phyloP scores from a whole-genome alignment of 2,113 vertebrate species.

The Epinephelus fuscoguttatus region DNA sequence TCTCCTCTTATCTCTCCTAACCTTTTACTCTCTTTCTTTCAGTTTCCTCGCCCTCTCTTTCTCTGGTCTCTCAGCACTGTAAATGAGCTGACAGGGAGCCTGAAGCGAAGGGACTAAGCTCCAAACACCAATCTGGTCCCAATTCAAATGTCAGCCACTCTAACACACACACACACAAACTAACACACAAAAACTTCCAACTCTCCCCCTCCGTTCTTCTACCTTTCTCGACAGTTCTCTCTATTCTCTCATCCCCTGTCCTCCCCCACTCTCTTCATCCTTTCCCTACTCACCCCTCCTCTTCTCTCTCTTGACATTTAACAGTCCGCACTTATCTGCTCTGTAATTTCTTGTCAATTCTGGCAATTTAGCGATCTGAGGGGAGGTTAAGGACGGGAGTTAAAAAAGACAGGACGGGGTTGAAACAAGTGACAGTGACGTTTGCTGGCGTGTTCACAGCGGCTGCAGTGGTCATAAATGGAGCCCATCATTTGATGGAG shows the following conservation, averaged over 20 bases:
- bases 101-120: conserved; percentile 33
- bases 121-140: conserved; percentile 46
- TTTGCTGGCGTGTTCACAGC: conserved; percentile 34
- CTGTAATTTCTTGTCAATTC: conserved; percentile 65
- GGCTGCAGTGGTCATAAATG: background rate
- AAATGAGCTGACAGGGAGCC: conserved; percentile 42
- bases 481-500: conserved; percentile 9
- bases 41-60: conserved; percentile 2
- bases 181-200: conserved; percentile 15
- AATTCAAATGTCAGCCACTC: conserved; percentile 49
- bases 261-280: too few species aligned
- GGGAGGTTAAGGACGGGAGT: conserved; percentile 47
- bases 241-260: too few species aligned
- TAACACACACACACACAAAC: conserved; percentile 5
- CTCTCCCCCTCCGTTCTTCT: background rate
- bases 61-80: conserved; percentile 19
- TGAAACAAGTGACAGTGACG: conserved; percentile 30
- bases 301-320: conserved; percentile 64
- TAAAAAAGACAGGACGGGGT: conserved; percentile 13
- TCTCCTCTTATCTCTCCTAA: conserved; percentile 8
- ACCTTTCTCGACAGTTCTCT: background rate
- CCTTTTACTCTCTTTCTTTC: conserved; percentile 8
- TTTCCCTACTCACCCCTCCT: background rate
- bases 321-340: conserved; percentile 23
- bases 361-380: conserved; percentile 41